Conservation (phyloP, 2,797 vertebrate genomes). For the Sebastes oblongus region DNA sequence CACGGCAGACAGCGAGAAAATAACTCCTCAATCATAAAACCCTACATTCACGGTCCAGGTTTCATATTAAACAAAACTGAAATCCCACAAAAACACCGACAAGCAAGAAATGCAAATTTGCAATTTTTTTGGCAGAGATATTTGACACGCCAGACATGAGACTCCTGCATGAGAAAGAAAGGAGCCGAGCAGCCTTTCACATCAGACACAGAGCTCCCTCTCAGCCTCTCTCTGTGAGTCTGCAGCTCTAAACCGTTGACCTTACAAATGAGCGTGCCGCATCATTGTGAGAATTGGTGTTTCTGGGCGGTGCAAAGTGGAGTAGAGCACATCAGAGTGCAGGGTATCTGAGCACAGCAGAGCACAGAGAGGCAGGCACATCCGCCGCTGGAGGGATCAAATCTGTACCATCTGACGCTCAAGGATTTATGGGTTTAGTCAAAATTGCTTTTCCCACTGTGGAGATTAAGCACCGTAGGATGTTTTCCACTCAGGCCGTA, state of each 20-base stretch:
- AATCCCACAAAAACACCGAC: conserved; percentile 4
- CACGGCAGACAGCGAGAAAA: neutral
- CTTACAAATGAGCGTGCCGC: conserved; percentile 74
- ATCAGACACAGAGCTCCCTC: conserved; percentile 40
- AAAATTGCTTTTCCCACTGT: conserved; percentile 87
- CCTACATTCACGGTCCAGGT: neutral
- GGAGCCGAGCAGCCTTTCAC: conserved; percentile 38
- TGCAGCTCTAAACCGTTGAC: conserved; percentile 69
- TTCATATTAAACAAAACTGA: neutral
- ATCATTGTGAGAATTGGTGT: conserved; percentile 81
- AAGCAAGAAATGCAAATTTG: neutral
- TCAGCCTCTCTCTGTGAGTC: conserved; percentile 37
- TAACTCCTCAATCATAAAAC: neutral
- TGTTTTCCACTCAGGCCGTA: conserved; percentile 77
- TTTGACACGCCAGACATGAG: conserved; percentile 9
- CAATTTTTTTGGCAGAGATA: neutral
- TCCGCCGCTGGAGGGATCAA: conserved; percentile 83
- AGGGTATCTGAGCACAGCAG: conserved; percentile 70
- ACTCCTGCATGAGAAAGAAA: conserved; percentile 20
- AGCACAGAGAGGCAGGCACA: conserved; percentile 76
- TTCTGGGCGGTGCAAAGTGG: conserved; percentile 77
- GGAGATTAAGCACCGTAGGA: conserved; percentile 85
- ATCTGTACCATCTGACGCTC: conserved; percentile 87
- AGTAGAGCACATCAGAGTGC: conserved; percentile 74
- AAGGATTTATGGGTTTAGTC: conserved; percentile 88